Evolutionary conservation across 2,797 vertebrate species (phyloP).

Genomic region (Coendou prehensilis): DNA sequence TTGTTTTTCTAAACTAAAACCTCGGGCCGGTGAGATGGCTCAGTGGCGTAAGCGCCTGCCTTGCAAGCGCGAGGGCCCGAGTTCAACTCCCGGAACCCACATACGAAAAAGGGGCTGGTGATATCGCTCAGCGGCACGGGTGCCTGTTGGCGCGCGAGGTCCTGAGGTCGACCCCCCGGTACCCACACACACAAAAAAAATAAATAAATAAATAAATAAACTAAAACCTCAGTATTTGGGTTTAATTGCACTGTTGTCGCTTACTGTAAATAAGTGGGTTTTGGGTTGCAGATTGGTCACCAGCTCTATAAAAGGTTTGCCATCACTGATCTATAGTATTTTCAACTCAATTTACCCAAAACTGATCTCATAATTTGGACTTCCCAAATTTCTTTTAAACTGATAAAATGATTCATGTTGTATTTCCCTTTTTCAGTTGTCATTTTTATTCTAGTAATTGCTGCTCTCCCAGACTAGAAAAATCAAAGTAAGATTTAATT

Average conservation of each 20-base stretch:
- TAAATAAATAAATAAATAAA: no score
- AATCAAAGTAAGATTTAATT: conserved; percentile 28
- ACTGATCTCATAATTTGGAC: not conserved
- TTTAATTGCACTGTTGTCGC: not conserved
- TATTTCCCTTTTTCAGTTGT: not conserved
- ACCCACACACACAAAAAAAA: no score
- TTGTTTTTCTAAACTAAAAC: not conserved
- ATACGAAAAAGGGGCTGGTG: no score
- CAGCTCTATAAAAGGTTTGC: not conserved
- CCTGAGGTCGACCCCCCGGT: no score
- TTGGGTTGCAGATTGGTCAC: not conserved
- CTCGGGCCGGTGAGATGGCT: no score
- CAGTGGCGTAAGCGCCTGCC: no score
- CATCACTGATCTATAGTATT: not conserved
- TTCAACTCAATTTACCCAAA: not conserved
- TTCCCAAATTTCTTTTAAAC: not conserved
- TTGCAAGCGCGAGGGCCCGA: no score
- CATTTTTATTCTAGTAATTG: not conserved
- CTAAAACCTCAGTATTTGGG: not conserved
- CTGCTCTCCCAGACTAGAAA: conserved; percentile 27
- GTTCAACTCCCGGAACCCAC: no score
- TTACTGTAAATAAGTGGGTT: not conserved
- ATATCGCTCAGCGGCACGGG: no score
- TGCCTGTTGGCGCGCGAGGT: no score
- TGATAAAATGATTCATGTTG: not conserved